Evolutionary conservation across 2,113 vertebrate genomes (phyloP).

Genomic region (Laticauda colubrina): DNA sequence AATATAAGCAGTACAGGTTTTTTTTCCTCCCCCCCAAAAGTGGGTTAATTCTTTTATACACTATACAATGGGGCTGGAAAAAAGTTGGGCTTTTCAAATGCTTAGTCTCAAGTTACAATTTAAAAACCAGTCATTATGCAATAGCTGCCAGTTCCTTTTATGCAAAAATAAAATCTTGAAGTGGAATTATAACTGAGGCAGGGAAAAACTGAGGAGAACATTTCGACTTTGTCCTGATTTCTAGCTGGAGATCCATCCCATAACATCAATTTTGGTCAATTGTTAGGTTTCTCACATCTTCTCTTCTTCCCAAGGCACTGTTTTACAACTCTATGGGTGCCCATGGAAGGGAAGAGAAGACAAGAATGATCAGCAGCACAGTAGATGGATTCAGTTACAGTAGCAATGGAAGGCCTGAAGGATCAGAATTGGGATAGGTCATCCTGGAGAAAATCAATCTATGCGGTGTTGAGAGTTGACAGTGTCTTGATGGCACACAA

Average conservation of each 20-base stretch:
- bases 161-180: conserved; percentile 26
- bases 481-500: background rate
- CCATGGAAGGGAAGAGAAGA: background rate
- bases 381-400: background rate
- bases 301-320: background rate
- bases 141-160: conserved; percentile 15
- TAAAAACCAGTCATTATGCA: conserved; percentile 22
- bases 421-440: background rate
- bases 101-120: conserved; percentile 4
- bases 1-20: conserved; percentile 8
- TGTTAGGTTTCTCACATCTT: background rate
- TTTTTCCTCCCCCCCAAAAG: background rate
- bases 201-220: conserved; percentile 39
- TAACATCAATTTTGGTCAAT: conserved; percentile 26
- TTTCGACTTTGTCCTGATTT: conserved; percentile 49
- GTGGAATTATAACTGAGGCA: conserved; percentile 33
- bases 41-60: conserved; percentile 1
- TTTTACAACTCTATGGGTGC: background rate
- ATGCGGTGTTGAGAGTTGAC: background rate
- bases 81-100: conserved; percentile 24
- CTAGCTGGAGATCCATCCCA: conserved; percentile 35
- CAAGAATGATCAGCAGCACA: background rate
- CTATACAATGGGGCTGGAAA: conserved; percentile 4
- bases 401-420: background rate
- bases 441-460: background rate